Evolutionary conservation across 2,797 vertebrate genomes (phyloP).

Genomic region (Cetoscarus ocellatus): DNA sequence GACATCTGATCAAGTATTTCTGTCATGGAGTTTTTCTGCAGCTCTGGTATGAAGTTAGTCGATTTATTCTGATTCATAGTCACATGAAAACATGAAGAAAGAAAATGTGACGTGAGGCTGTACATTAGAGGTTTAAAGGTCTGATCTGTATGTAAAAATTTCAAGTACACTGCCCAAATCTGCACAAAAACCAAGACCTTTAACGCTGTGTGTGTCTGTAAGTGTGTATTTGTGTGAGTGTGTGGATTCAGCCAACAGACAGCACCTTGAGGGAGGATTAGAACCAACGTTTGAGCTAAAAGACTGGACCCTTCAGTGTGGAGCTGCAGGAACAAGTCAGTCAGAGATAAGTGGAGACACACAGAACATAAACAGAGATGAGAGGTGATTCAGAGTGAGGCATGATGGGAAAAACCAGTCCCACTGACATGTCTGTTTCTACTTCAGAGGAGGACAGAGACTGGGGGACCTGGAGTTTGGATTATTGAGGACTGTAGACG

Average conservation of each 20-base stretch:
- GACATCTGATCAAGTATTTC: slow-evolving; percentile 62
- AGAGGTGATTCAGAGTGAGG: slow-evolving; percentile 6
- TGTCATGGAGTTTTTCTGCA: slow-evolving; percentile 33
- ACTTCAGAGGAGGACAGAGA: slow-evolving; percentile 5
- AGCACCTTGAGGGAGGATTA: slow-evolving; percentile 76
- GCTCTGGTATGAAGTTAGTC: slow-evolving; percentile 53
- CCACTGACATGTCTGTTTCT: slow-evolving; percentile 19
- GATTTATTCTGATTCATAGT: slow-evolving; percentile 45
- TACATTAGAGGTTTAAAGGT: slow-evolving; percentile 67
- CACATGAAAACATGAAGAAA: slow-evolving; percentile 38
- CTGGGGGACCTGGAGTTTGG: slow-evolving; percentile 15
- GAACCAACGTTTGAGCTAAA: slow-evolving; percentile 53
- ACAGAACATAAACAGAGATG: slow-evolving; percentile 40
- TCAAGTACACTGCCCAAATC: slow-evolving; percentile 71
- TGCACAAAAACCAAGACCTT: slow-evolving; percentile 54
- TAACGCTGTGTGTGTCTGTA: slow-evolving; percentile 13
- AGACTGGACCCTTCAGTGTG: slow-evolving; percentile 44
- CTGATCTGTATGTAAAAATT: slow-evolving; percentile 62
- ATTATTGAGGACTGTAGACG: slow-evolving; percentile 18
- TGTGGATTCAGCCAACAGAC: slow-evolving; percentile 73
- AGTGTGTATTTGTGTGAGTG: background rate
- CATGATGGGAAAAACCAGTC: slow-evolving; percentile 9
- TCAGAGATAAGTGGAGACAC: slow-evolving; percentile 56
- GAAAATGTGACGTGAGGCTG: slow-evolving; percentile 55
- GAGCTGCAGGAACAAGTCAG: slow-evolving; percentile 41